Base-by-base conservation (phyloP, 1,140 invertebrate genomes). In the Bombus picipes region DNA sequence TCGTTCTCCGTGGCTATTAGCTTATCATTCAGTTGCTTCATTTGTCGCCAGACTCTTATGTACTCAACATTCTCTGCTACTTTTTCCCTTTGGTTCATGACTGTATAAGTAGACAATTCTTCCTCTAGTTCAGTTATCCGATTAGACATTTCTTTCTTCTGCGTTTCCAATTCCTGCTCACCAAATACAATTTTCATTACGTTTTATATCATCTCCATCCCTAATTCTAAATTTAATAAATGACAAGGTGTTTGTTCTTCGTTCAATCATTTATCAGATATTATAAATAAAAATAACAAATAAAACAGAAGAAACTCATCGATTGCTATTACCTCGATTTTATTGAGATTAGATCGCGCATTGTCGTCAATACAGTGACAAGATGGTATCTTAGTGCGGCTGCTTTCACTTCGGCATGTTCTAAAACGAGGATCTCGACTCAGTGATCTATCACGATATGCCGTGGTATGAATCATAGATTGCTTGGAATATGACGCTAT, bases 21-120 rank as follows among this genome's bases (percentile, higher is more conserved):
- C 88, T 95, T 93, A 81, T 95, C 95, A 70, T 91, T 93, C 41
- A 92, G 79, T 59, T 92, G 92, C 71, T 95, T 94, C 89, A 95
- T 88, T 85, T 95, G 92, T 34, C 94, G 91, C 93, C 93, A 94
- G 28, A 94, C 75, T 39, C 91, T 91, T 82, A 95, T 95, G 62
- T 94, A 94, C 43, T 95, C 94, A 12, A 95, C 90, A 82, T 95
- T 95, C 41, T 95, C 95, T 0, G 92, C 91, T 1, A 93, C 91
- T 82, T 94, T 95, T 81, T 93, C 92, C 32, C 92, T 92, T 13
- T 92, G 92, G 83, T 86, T 93, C 37, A 78, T 91, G 1, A 85
- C 72, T 10, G 85, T 57, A 34, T 85, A 87, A 41, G 47, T 81
- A 22, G 88, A 89, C 37, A 95, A 71, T 43, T 94, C 89, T 71